Percentiles rank a stretch among this genome's conserved stretches.
phyloP scores from a whole-genome alignment of 1,140 invertebrate species.

The Galendromus occidentalis region DNA sequence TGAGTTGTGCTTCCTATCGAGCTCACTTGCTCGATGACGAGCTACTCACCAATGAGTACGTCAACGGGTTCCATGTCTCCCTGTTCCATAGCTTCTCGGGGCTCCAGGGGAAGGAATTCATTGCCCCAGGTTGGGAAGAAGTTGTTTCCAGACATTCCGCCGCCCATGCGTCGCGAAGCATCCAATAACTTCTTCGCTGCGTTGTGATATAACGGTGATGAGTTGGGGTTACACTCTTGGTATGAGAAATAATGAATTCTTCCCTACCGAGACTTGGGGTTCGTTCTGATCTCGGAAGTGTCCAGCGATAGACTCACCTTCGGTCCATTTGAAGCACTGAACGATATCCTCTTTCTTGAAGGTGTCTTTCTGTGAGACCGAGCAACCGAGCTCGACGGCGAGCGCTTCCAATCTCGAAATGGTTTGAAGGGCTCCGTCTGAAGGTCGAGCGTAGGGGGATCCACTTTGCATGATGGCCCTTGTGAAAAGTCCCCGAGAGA shows the following conservation, averaged over 20 bases:
- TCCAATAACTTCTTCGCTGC: background rate
- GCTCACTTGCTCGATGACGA: background rate
- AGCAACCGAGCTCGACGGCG: background rate
- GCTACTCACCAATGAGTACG: background rate
- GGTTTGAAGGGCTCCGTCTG: background rate
- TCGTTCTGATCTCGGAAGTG: too few species aligned
- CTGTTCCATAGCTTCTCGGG: background rate
- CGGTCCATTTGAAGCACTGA: slow-evolving; percentile 8
- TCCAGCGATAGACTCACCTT: background rate
- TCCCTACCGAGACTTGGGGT: too few species aligned
- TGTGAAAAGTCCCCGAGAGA: slow-evolving; percentile 17
- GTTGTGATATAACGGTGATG: too few species aligned
- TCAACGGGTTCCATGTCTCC: slow-evolving; percentile 7
- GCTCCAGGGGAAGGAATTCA: background rate
- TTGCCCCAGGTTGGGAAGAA: slow-evolving; percentile 5
- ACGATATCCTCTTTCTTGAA: background rate
- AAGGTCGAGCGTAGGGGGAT: background rate
- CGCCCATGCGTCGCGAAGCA: background rate
- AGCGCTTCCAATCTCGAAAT: background rate
- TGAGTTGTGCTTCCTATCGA: background rate
- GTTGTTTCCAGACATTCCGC: slow-evolving; percentile 2
- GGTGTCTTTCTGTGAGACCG: background rate
- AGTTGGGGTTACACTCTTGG: too few species aligned
- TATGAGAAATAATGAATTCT: background rate
- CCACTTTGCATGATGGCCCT: slow-evolving; percentile 28